Conservation (phyloP, 2,888 invertebrate genomes). For the Ganaspis brasiliensis region DNA sequence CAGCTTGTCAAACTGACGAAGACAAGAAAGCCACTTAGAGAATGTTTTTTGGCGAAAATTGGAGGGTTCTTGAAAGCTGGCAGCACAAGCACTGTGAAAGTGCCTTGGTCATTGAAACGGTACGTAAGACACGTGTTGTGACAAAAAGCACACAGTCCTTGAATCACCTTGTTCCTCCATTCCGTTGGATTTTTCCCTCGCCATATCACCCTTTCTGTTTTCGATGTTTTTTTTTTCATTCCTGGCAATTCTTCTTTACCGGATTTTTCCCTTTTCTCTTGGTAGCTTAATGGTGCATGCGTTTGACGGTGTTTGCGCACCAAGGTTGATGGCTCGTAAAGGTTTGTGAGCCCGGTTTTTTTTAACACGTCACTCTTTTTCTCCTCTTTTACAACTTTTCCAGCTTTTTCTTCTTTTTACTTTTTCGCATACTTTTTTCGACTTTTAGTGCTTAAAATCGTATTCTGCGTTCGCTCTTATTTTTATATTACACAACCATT, state of each 20-base stretch:
- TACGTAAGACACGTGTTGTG: neutral
- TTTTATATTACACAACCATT: neutral
- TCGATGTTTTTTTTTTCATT: neutral
- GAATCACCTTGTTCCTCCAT: neutral
- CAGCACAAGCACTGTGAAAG: neutral
- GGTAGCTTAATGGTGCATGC: constrained; percentile 49
- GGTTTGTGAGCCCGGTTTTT: constrained; percentile 15
- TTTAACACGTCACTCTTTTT: constrained; percentile 45
- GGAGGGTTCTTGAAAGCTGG: neutral
- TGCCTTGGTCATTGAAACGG: constrained; percentile 4
- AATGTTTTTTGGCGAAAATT: neutral
- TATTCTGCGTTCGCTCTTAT: neutral
- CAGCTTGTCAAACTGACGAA: neutral
- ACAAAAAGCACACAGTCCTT: constrained; percentile 12
- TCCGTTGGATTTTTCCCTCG: neutral
- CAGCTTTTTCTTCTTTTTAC: neutral
- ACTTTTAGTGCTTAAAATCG: neutral
- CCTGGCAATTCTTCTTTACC: neutral
- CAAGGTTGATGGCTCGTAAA: constrained; percentile 21
- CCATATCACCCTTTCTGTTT: neutral
- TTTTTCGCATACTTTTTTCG: neutral
- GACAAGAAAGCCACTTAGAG: constrained; percentile 9
- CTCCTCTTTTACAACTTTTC: neutral
- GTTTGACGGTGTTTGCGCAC: constrained; percentile 47
- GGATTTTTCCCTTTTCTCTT: neutral